Evolutionary conservation across 2,888 invertebrate species (phyloP), one percentile per base, ranked within the genome.

Genomic region (Nipponacmea schrenckii): DNA sequence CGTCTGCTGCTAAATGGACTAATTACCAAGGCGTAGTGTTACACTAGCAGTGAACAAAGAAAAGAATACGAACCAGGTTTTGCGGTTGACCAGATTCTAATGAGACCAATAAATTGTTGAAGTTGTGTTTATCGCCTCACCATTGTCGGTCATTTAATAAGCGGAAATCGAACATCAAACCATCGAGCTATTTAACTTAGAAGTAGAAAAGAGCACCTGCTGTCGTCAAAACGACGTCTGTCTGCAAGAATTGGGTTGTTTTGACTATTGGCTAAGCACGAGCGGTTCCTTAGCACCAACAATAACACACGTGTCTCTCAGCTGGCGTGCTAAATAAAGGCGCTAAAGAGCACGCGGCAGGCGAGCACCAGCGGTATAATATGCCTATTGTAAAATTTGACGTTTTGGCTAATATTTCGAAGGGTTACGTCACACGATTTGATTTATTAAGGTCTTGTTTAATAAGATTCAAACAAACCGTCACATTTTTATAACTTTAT

Each of bases 151-250:
- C 56, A 56, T 24, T 56, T 24, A 56, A 56, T 56, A 20, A 56
- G 56, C 56, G 56, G 56, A 56, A 56, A 56, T 24, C 56, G 56
- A 56, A 20, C 56, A 56, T 56, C 56, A 24, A 56, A 56, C 56
- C 56, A 20, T 20, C 8, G 20, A 20, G 56, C 56, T 56, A 20
- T 56, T 24, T 56, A 24, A 24, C 3, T 10, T 56, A 20, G 3
- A 56, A 56, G 56, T 20, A 56, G 56, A 56, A 56, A 56, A 56
- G 20, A 20, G 24, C 56, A 56, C 56, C 56, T 56, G 56, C 56
- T 56, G 56, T 24, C 12, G 24, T 24, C 20, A 14, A 24, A 56
- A 14, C 24, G 56, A 56, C 56, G 56, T 56, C 56, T 56, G 56
- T 14, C 56, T 24, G 2, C 20, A 56, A 56, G 39, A 39, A 10